Evolutionary conservation across 2,113 vertebrate genomes (phyloP).

Genomic region (Syngnathus typhle): DNA sequence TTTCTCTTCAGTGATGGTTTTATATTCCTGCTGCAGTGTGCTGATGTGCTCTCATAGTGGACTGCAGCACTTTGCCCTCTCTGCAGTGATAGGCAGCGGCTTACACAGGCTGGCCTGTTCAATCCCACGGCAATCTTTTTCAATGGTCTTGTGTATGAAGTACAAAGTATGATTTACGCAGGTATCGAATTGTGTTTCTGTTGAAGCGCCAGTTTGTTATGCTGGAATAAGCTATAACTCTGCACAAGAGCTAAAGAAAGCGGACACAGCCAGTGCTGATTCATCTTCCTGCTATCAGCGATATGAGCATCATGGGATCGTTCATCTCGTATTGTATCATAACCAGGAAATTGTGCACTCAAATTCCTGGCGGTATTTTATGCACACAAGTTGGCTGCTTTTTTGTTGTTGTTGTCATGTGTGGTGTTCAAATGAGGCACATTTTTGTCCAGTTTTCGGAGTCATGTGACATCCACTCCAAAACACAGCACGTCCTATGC

Average conservation of each 20-base stretch:
- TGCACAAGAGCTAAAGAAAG: constrained; percentile 28
- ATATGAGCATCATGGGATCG: constrained; percentile 25
- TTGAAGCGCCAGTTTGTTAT: constrained; percentile 10
- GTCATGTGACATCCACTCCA: not conserved
- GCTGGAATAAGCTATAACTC: constrained; percentile 15
- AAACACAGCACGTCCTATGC: not conserved
- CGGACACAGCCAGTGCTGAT: constrained; percentile 30
- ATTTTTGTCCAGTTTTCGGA: not conserved
- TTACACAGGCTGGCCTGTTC: constrained; percentile 3
- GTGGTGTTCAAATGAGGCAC: not conserved
- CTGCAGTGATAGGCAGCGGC: constrained; percentile 37
- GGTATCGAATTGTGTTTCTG: constrained; percentile 16
- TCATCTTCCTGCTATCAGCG: constrained; percentile 34
- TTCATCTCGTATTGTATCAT: constrained; percentile 27
- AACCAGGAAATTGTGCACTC: not conserved
- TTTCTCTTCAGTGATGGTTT: constrained; percentile 42
- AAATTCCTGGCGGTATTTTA: constrained; percentile 5
- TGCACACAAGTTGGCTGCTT: not conserved
- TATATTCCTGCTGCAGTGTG: constrained; percentile 58
- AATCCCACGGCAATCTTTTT: constrained; percentile 4
- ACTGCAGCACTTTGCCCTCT: constrained; percentile 42
- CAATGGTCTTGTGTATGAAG: not conserved
- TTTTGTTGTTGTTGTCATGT: not conserved
- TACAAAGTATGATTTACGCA: constrained; percentile 16
- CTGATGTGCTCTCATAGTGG: constrained; percentile 20